phyloP scores from a whole-genome alignment of 1,140 invertebrate species.

The Metopolophium dirhodum region DNA sequence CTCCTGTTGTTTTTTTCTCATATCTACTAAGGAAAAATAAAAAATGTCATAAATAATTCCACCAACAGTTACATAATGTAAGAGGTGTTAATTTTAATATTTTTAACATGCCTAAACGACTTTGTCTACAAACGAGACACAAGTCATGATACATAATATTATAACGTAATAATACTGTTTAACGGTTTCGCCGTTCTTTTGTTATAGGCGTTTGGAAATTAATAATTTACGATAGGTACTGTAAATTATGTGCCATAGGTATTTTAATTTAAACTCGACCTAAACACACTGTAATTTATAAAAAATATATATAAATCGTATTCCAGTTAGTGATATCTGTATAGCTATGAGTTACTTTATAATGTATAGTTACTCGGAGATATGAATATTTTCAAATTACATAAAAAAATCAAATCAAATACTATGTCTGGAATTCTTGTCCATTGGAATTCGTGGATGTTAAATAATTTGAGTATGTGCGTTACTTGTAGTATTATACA shows the following conservation, averaged over 20 bases:
- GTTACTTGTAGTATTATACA: neutral
- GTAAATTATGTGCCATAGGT: neutral
- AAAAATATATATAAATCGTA: neutral
- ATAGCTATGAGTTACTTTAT: neutral
- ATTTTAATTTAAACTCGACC: neutral
- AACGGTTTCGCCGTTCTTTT: neutral
- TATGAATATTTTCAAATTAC: neutral
- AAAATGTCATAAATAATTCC: neutral
- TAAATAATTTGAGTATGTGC: neutral
- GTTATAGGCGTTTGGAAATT: neutral
- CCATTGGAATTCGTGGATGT: constrained; percentile 2
- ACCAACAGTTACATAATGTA: neutral
- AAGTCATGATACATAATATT: too few relatives aligned
- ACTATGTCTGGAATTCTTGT: neutral
- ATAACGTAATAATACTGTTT: neutral
- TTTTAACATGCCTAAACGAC: neutral
- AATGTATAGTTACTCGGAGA: neutral
- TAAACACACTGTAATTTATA: neutral
- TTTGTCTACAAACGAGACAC: neutral
- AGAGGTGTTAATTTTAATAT: neutral
- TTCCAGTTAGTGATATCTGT: neutral
- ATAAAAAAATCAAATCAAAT: neutral
- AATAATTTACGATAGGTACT: neutral
- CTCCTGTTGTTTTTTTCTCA: neutral
- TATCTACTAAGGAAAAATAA: neutral